Percentiles rank a stretch among this genome's conserved stretches.
Evolutionary conservation across 2,113 vertebrate species (phyloP).

Genomic region (Clarias gariepinus): DNA sequence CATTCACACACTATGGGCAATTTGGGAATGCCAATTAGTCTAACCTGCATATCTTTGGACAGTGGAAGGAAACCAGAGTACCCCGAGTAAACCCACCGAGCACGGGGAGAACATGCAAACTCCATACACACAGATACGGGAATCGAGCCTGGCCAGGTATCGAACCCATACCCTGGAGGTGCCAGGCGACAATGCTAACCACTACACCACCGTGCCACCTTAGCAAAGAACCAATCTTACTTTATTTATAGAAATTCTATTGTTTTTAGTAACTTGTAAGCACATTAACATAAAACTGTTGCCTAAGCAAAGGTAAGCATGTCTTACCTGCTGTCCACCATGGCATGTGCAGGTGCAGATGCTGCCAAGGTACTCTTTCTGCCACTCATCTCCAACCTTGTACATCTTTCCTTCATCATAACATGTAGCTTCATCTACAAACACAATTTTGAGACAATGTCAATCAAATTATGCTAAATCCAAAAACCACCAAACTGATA

Average conservation of each 20-base stretch:
- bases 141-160: too few species aligned
- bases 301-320: not conserved
- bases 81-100: too few species aligned
- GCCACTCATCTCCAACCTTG: constrained; percentile 94
- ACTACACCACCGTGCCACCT: too few species aligned
- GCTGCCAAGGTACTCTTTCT: constrained; percentile 95
- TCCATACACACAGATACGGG: too few species aligned
- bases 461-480: not conserved
- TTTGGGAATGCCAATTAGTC: too few species aligned
- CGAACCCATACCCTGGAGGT: too few species aligned
- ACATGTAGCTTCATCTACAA: constrained; percentile 89
- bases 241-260: not conserved
- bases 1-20: too few species aligned
- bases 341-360: constrained; percentile 97
- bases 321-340: constrained; percentile 88
- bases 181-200: too few species aligned
- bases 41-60: too few species aligned
- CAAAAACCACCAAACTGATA: not conserved
- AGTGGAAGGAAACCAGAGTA: too few species aligned
- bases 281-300: not conserved
- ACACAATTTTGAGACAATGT: constrained; percentile 34
- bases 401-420: constrained; percentile 95
- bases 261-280: not conserved
- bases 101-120: too few species aligned
- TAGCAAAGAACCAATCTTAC: not conserved